Conservation (phyloP, 2,797 vertebrate genomes). For the Cuniculus paca region DNA sequence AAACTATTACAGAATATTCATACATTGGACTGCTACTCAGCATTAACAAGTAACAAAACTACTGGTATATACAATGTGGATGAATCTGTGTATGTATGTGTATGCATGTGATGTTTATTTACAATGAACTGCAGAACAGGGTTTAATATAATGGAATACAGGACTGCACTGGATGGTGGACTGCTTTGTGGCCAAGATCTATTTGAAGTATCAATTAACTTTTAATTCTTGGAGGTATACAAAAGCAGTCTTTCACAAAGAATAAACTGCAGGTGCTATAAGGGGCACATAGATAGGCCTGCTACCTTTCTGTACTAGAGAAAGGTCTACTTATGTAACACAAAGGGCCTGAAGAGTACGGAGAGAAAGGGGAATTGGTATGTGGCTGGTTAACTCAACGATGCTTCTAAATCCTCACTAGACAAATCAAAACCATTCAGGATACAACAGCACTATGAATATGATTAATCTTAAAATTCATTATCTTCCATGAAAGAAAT, state of each 20-base stretch:
- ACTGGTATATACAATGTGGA: neutral
- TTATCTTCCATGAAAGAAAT: slow-evolving; percentile 1
- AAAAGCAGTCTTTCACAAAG: slow-evolving; percentile 81
- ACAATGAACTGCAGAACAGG: slow-evolving; percentile 74
- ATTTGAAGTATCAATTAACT: slow-evolving; percentile 84
- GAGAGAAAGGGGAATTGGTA: slow-evolving; percentile 81
- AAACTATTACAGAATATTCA: neutral
- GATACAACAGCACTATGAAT: slow-evolving; percentile 75
- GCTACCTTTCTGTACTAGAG: slow-evolving; percentile 79
- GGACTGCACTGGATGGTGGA: slow-evolving; percentile 73
- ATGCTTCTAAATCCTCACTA: slow-evolving; percentile 82
- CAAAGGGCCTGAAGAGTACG: slow-evolving; percentile 81
- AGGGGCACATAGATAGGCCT: slow-evolving; percentile 69
- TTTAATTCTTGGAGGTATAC: slow-evolving; percentile 82
- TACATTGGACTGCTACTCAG: neutral
- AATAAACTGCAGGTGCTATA: slow-evolving; percentile 76
- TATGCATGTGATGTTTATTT: neutral
- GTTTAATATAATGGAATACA: slow-evolving; percentile 82
- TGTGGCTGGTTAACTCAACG: slow-evolving; percentile 83
- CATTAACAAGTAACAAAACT: neutral
- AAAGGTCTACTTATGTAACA: slow-evolving; percentile 78
- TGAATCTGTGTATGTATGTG: neutral
- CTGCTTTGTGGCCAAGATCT: slow-evolving; percentile 78
- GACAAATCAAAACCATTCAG: slow-evolving; percentile 81
- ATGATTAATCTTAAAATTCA: slow-evolving; percentile 8